Conservation (phyloP, 2,113 vertebrate species). For the Tretioscincus oriximinensis region DNA sequence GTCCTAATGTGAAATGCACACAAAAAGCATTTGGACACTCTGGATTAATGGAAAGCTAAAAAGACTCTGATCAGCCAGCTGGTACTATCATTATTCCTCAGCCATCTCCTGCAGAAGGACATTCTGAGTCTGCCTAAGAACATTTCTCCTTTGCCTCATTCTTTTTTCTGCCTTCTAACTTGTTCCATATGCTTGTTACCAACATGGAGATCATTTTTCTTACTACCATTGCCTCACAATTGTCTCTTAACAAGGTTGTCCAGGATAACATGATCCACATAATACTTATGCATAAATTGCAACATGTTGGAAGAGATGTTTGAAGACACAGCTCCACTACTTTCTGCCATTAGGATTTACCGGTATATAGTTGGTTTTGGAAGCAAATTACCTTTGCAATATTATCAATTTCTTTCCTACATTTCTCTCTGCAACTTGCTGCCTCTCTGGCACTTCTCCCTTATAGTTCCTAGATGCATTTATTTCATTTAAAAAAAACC, state of each 20-base stretch:
- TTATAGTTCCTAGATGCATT: conserved; percentile 18
- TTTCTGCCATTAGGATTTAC: conserved; percentile 44
- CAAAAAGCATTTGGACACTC: conserved; percentile 40
- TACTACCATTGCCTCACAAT: conserved; percentile 45
- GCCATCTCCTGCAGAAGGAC: conserved; percentile 11
- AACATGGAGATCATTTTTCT: conserved; percentile 49
- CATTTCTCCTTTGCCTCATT: conserved; percentile 16
- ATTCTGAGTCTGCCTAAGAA: conserved; percentile 5
- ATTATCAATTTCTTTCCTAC: not conserved
- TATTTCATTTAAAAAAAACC: conserved; percentile 38
- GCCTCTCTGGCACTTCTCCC: not conserved
- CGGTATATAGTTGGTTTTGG: conserved; percentile 20
- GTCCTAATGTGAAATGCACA: conserved; percentile 61
- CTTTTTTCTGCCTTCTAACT: conserved; percentile 40
- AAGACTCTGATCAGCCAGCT: conserved; percentile 34
- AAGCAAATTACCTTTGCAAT: conserved; percentile 9
- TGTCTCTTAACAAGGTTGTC: conserved; percentile 58
- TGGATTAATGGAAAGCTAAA: conserved; percentile 13
- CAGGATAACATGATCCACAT: conserved; percentile 41
- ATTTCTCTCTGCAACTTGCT: not conserved
- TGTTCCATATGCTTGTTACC: conserved; percentile 37
- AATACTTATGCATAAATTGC: conserved; percentile 23
- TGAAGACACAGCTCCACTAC: conserved; percentile 53
- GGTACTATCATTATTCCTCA: conserved; percentile 10
- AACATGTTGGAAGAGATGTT: conserved; percentile 51